phyloP scores from a whole-genome alignment of 2,797 vertebrate species.

The Chaetodon trifasciatus region DNA sequence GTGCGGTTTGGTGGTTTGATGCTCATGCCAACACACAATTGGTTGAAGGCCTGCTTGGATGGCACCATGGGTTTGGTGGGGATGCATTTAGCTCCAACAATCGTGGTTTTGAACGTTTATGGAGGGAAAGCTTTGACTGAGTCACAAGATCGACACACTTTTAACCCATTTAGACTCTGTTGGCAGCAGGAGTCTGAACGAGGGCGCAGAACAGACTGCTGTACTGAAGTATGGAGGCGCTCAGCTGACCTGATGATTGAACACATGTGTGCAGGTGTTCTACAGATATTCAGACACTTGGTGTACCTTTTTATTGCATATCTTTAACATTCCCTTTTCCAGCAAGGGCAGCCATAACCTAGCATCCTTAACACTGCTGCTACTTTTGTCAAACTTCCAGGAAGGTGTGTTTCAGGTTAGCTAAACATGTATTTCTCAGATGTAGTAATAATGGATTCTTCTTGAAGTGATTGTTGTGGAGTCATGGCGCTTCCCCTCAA shows the following conservation, averaged over 20 bases:
- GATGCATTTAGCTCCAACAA: conserved; percentile 73
- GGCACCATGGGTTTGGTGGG: conserved; percentile 65
- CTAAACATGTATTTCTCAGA: conserved; percentile 7
- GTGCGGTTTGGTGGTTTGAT: conserved; percentile 77
- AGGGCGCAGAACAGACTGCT: conserved; percentile 23
- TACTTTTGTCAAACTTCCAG: conserved; percentile 2
- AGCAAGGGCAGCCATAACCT: neutral
- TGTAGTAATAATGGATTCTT: conserved; percentile 1
- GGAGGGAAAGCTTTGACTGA: conserved; percentile 56
- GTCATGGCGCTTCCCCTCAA: conserved; percentile 7
- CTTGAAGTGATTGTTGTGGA: conserved; percentile 20
- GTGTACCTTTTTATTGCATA: neutral
- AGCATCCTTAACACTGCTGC: neutral
- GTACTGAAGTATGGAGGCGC: neutral
- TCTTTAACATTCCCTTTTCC: neutral
- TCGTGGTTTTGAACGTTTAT: conserved; percentile 71
- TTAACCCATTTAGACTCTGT: conserved; percentile 59
- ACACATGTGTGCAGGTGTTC: conserved; percentile 9
- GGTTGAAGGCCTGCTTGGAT: conserved; percentile 76
- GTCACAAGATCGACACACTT: conserved; percentile 47
- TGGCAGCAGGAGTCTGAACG: conserved; percentile 17
- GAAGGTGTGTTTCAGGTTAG: neutral
- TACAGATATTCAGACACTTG: neutral
- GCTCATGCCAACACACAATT: conserved; percentile 74
- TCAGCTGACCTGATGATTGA: conserved; percentile 21